Evolutionary conservation across 1,140 invertebrate species (phyloP).

Genomic region (Drosophila lacteicornis): DNA sequence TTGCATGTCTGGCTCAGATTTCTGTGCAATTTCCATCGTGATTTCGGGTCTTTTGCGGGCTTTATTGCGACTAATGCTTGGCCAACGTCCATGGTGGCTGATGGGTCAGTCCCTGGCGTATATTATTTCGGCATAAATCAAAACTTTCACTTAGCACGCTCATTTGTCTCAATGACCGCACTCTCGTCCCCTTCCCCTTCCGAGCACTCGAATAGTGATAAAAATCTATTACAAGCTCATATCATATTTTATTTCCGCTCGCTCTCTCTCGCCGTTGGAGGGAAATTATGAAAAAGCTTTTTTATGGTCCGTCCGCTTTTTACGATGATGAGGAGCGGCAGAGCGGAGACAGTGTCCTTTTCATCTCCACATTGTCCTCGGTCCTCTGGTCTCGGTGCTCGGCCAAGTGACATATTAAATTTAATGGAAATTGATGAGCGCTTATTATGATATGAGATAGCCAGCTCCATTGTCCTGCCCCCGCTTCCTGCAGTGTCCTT

Average conservation of each 20-base stretch:
- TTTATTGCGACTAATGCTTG: conserved; percentile 35
- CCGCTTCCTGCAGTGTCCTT: conserved; percentile 9
- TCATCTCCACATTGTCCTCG: conserved; percentile 20
- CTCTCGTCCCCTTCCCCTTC: conserved; percentile 2
- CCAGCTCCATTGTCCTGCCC: conserved; percentile 41
- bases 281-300: conserved; percentile 83
- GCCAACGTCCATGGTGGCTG: conserved; percentile 22
- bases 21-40: conserved; percentile 36
- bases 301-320: conserved; percentile 74
- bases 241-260: conserved; percentile 81
- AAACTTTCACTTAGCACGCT: conserved; percentile 83
- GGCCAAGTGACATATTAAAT: conserved; percentile 80
- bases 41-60: not conserved
- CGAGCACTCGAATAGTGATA: conserved; percentile 69
- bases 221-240: conserved; percentile 83
- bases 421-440: conserved; percentile 83
- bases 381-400: not conserved
- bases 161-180: conserved; percentile 78
- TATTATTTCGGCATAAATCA: conserved; percentile 82
- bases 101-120: conserved; percentile 65
- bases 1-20: conserved; percentile 64
- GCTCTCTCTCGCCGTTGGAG: conserved; percentile 29
- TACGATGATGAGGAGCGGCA: conserved; percentile 67
- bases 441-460: conserved; percentile 84
- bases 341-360: conserved; percentile 22